Percentiles rank a stretch among this genome's conserved stretches.
Evolutionary conservation across 2,797 vertebrate genomes (phyloP).

Genomic region (Gorsachius magnificus): DNA sequence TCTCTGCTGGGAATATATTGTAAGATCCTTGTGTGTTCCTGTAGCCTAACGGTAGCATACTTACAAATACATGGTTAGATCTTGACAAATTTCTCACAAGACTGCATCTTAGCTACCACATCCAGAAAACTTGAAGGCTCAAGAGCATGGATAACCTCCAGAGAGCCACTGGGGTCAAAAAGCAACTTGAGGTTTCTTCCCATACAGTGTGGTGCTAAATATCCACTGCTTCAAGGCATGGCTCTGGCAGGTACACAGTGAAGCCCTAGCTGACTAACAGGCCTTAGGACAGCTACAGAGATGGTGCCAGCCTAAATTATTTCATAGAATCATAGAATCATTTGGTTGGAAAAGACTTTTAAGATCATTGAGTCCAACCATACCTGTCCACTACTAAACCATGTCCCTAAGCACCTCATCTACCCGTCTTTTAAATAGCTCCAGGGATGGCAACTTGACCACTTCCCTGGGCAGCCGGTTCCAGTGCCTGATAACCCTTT

Average conservation of each 20-base stretch:
- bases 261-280: not conserved
- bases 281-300: not conserved
- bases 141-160: not conserved
- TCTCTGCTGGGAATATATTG: not conserved
- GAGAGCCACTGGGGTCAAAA: not conserved
- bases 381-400: no score
- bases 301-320: not conserved
- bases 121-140: not conserved
- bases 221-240: not conserved
- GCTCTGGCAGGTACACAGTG: not conserved
- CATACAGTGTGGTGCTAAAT: rapidly evolving
- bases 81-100: not conserved
- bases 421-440: no score
- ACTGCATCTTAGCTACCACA: not conserved
- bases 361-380: no score
- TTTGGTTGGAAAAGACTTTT: no score
- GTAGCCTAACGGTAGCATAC: not conserved
- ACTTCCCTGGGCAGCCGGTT: no score
- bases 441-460: no score
- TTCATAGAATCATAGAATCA: no score
- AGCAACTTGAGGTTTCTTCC: not conserved
- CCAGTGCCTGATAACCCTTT: no score
- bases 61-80: not conserved
- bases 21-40: not conserved
- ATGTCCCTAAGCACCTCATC: no score